These are phyloP conservation scores for Brevimyrus niger DNA, from an alignment of 2,113 vertebrate species.

Conservation along the genomic window DNA sequence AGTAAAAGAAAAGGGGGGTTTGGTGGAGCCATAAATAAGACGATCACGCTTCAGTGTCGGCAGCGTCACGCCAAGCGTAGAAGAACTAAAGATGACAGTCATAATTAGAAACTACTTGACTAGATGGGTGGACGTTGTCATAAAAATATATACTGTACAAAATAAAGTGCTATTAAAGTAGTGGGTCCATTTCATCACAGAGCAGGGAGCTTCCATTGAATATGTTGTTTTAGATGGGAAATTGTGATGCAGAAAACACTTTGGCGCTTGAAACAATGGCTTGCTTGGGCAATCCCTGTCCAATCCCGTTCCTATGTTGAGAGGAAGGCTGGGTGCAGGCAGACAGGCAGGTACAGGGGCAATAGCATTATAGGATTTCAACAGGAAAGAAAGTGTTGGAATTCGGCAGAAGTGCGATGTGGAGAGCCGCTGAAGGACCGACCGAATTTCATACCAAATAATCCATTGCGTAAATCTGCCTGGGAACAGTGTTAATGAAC, in stretches of 20 bases:
- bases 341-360: neutral
- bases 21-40: neutral
- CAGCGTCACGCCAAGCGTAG: neutral
- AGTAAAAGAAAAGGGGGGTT: neutral
- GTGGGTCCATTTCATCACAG: neutral
- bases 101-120: neutral
- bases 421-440: neutral
- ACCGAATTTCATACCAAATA: neutral
- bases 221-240: neutral
- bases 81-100: neutral
- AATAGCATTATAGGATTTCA: neutral
- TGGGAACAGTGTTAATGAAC: neutral
- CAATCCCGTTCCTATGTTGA: neutral
- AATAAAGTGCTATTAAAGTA: neutral
- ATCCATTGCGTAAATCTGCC: neutral
- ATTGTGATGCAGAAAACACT: neutral
- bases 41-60: neutral
- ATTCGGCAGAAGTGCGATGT: neutral
- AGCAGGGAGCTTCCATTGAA: neutral
- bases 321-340: neutral
- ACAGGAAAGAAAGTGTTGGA: neutral
- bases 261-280: neutral
- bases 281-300: neutral
- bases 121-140: neutral
- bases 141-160: neutral